These are phyloP conservation scores for Ctenicera cuprea DNA, from an alignment of 2,888 invertebrate genomes.

Conservation along the genomic window DNA sequence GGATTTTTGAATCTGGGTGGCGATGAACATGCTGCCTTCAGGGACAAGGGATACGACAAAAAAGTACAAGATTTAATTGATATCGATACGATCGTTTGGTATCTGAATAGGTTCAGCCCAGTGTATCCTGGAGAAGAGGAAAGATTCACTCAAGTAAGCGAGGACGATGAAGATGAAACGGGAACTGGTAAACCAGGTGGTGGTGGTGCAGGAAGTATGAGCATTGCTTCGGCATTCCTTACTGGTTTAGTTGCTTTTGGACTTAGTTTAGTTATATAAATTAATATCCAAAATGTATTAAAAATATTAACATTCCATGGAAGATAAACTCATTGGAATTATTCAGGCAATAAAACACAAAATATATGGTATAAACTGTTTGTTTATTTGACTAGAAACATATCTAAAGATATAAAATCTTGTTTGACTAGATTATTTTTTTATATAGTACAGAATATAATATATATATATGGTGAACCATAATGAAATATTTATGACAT, in stretches of 20 bases:
- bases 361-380: too few relatives aligned
- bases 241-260: background rate
- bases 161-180: too few relatives aligned
- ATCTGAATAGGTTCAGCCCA: constrained; percentile 77
- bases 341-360: too few relatives aligned
- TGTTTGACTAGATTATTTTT: background rate
- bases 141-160: background rate
- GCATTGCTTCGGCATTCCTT: background rate
- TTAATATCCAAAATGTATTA: too few relatives aligned
- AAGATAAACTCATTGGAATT: too few relatives aligned
- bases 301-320: too few relatives aligned
- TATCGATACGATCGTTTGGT: constrained; percentile 75
- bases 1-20: constrained; percentile 84
- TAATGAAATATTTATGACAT: background rate
- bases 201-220: background rate
- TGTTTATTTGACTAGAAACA: background rate
- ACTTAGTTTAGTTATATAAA: background rate
- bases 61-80: constrained; percentile 73
- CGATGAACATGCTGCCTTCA: constrained; percentile 79
- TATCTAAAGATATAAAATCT: background rate
- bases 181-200: too few relatives aligned
- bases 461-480: background rate
- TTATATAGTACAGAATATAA: too few relatives aligned
- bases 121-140: constrained; percentile 80
- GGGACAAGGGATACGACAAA: constrained; percentile 68